These are phyloP conservation scores for Bombus terrestris DNA, from an alignment of 1,140 invertebrate genomes.

Conservation along the genomic window DNA sequence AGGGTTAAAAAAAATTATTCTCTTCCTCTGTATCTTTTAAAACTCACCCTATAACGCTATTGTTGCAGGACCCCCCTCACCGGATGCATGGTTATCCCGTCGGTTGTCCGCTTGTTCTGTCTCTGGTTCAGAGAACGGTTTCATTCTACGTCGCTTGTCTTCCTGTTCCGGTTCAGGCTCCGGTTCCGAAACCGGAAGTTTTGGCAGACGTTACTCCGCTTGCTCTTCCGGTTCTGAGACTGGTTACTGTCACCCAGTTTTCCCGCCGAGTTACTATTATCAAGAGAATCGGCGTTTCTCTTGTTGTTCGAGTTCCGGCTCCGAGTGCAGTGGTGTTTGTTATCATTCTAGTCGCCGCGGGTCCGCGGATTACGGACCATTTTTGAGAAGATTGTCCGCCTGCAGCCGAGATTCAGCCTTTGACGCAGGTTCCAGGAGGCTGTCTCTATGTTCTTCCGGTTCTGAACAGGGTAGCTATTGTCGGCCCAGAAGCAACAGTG, in stretches of 20 bases:
- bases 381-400: slow-evolving; percentile 82
- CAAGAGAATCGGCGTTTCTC: slow-evolving; percentile 76
- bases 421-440: slow-evolving; percentile 73
- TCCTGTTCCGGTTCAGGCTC: slow-evolving; percentile 79
- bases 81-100: slow-evolving; percentile 86
- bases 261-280: slow-evolving; percentile 72
- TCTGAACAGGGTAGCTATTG: slow-evolving; percentile 71
- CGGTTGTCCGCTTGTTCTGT: slow-evolving; percentile 85
- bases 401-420: slow-evolving; percentile 81
- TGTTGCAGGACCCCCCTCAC: slow-evolving; percentile 74
- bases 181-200: slow-evolving; percentile 80
- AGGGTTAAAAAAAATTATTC: background rate
- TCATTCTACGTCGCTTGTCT: slow-evolving; percentile 75
- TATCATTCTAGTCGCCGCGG: slow-evolving; percentile 72
- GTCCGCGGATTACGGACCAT: slow-evolving; percentile 76
- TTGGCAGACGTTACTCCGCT: slow-evolving; percentile 76
- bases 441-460: slow-evolving; percentile 76
- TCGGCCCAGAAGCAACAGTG: slow-evolving; percentile 84
- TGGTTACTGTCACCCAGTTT: slow-evolving; percentile 74
- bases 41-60: background rate
- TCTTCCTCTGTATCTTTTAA: background rate
- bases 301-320: slow-evolving; percentile 76
- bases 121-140: slow-evolving; percentile 81
- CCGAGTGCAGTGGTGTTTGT: slow-evolving; percentile 70
- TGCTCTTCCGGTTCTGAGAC: slow-evolving; percentile 80